Conservation (phyloP, 2,113 vertebrate species). For the Eclectus roratus region DNA sequence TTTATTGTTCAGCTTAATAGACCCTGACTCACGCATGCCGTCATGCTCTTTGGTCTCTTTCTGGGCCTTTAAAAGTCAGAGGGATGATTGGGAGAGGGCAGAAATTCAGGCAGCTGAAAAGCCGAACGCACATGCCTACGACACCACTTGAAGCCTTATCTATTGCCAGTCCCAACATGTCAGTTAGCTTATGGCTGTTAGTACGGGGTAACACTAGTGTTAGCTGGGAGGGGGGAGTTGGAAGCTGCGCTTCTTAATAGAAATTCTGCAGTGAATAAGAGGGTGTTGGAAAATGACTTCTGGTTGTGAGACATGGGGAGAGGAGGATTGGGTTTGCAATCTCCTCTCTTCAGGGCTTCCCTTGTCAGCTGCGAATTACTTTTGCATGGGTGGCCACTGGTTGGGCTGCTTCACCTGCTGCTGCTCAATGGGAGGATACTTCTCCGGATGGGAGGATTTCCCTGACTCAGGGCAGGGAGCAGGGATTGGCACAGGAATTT, state of each 20-base stretch:
- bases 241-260: neutral
- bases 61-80: neutral
- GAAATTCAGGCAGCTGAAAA: neutral
- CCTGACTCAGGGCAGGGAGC: neutral
- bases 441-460: neutral
- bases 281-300: neutral
- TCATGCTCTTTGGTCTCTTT: neutral
- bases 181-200: neutral
- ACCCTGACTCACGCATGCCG: neutral
- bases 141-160: neutral
- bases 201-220: neutral
- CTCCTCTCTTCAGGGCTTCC: neutral
- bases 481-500: neutral
- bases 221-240: neutral
- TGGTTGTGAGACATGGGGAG: neutral
- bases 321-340: neutral
- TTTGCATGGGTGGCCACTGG: conserved; percentile 17
- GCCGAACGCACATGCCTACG: neutral
- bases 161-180: neutral
- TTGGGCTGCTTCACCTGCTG: conserved; percentile 27
- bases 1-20: neutral
- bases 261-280: neutral
- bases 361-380: neutral
- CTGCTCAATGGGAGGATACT: conserved; percentile 23
- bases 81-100: neutral